phyloP scores from a whole-genome alignment of 1,140 invertebrate genomes.

The Chrysoperla carnea region DNA sequence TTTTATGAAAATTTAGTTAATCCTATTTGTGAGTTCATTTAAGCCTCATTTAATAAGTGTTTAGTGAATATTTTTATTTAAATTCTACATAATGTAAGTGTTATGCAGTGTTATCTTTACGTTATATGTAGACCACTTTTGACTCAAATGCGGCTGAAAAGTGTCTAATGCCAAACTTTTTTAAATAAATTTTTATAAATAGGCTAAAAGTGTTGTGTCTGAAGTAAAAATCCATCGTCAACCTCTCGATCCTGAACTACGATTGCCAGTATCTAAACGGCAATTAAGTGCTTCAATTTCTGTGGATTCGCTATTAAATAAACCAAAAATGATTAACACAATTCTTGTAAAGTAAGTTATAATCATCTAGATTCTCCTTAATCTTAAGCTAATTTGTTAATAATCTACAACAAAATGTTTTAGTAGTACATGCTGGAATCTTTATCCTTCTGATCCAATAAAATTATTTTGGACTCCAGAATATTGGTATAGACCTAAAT shows the following conservation, averaged over 20 bases:
- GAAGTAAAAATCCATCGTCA: conserved; percentile 19
- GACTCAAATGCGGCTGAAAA: too few species aligned
- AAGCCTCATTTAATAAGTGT: too few species aligned
- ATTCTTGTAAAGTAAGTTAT: conserved; percentile 4
- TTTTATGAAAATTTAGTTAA: too few species aligned
- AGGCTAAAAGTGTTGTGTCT: conserved; percentile 21
- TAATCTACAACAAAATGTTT: neutral
- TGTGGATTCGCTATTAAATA: conserved; percentile 12
- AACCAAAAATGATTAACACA: conserved; percentile 4
- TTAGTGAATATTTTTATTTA: too few species aligned
- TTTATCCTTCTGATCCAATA: conserved; percentile 7
- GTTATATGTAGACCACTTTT: too few species aligned
- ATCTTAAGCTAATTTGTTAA: neutral
- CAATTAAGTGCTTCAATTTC: conserved; percentile 26
- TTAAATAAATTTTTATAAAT: neutral
- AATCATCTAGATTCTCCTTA: conserved; percentile 6
- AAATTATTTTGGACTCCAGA: conserved; percentile 35
- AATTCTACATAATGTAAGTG: too few species aligned
- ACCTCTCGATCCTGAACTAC: conserved; percentile 18
- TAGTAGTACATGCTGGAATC: too few species aligned
- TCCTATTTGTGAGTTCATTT: too few species aligned
- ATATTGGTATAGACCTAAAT: conserved; percentile 31
- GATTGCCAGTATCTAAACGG: conserved; percentile 22
- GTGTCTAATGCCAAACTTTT: neutral
- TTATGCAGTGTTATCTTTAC: too few species aligned